Base-by-base conservation (phyloP, 92 coral and sea anemone species). In the Hydrozoanthus gracilis region DNA sequence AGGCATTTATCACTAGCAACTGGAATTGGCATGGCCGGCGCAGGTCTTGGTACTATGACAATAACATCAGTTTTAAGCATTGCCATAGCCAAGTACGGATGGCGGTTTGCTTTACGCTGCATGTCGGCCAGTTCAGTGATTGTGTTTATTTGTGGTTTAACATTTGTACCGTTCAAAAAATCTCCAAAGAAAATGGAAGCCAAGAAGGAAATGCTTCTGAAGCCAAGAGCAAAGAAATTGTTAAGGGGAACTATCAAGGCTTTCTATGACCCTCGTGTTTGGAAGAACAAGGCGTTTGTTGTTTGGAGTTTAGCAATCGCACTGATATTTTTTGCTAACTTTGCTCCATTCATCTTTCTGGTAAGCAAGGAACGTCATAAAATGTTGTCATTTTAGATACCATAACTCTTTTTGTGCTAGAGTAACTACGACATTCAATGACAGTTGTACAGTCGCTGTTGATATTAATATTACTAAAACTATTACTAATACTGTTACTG, bases 211-310 rank as follows among this genome's bases (percentile, higher is more conserved):
- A 44, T 64, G 4, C 61, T 80, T 3, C 8, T 16, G 46, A 13
- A 16, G 60, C 73, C 85, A 65, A 48, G 46, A 0, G 61, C 74
- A 0, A 64, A 11, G 54, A 48, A 64, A 49, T 15, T 80, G 62
- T 62, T 80, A 1, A 80, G 16, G 85, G 85, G 85, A 51, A 66
- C 62, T 9, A 47, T 80, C 9, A 66, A 80, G 17, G n/a, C 20
- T 8, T 80, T 80, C 16, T 65, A 48, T 64, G 85, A 80, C 49
- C 74, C 73, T 49, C 85, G 46, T 9, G 61, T 80, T 47, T 80
- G 85, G 85, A 65, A 64, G 66, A 80, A 80, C 85, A 80, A 80
- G 44, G 85, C 85, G 45, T 80, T 80, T 65, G 60, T 62, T 12
- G 85, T 80, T 11, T 80, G 85, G 85, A 65, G 16, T 27, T 11